Conservation (phyloP, 2,888 invertebrate species). For the Xanthia togata region DNA sequence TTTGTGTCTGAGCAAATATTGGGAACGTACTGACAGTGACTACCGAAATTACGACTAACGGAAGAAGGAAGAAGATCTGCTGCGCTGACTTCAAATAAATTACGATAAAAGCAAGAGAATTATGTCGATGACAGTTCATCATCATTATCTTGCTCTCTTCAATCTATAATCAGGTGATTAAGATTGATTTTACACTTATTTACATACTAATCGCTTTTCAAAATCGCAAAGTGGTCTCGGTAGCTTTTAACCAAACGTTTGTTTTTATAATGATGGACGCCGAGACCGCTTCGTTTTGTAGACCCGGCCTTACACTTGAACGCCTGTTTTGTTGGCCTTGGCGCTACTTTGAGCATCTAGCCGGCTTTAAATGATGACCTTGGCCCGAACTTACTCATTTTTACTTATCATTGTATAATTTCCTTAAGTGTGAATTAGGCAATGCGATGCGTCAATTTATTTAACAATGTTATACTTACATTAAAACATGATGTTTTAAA, state of each 20-base stretch:
- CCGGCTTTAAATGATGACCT: constrained; percentile 12
- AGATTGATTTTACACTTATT: no score
- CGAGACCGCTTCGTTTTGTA: background rate
- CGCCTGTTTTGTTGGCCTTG: constrained; percentile 3
- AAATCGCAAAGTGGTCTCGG: background rate
- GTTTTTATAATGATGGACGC: background rate
- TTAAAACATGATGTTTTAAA: background rate
- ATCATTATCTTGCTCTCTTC: no score
- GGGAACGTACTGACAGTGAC: no score
- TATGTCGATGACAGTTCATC: no score
- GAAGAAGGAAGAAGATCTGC: no score
- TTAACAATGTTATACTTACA: background rate
- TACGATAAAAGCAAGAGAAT: no score
- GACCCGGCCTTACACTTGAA: constrained; percentile 17
- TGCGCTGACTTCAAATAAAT: no score
- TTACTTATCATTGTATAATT: background rate
- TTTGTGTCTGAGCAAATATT: no score
- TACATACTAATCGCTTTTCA: background rate
- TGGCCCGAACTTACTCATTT: background rate
- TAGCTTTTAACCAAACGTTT: background rate
- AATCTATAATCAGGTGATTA: no score
- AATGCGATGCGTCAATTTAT: background rate
- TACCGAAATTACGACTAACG: no score
- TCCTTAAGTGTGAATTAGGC: background rate
- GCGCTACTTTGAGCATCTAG: constrained; percentile 2